Base-by-base conservation (phyloP, 2,888 invertebrate genomes). In the Ichneumoninae sp. region DNA sequence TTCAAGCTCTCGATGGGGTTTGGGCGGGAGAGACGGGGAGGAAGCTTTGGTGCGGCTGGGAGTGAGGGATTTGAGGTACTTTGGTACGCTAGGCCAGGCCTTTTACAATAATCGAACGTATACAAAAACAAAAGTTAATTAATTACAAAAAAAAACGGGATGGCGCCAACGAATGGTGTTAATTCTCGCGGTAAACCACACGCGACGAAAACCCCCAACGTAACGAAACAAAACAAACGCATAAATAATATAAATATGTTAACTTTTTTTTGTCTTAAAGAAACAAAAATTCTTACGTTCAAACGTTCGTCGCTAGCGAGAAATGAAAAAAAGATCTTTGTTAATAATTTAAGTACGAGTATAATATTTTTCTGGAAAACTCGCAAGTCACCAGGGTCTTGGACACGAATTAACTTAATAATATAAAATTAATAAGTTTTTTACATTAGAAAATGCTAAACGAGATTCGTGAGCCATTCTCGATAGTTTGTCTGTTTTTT, bases 31-130 rank as follows among this genome's bases (percentile, higher is more conserved):
- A 81, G 69, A 82, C 72, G 86, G 80, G 82, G 26, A 52, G 74
- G 77, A 84, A 83, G 72, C 85, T 84, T 84, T 79, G 80, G 80
- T 69, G 81, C 74, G 78, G 10, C 22, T 10, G 57, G 57, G 57
- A 26, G 13, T 22, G 10, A 72, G 68, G 79, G 33, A 79, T 69
- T 83, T 82, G 85, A 89, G 91, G 92, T 92, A 90, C 91, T 93
- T 93, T 92, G 93, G 92, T 93, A 93, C 93, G 93, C 93, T 93
- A 93, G 93, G 91, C 93, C 93, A 90, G 93, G 92, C 93, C 92
- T 91, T 87, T 83, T 84, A 83, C 78, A 80, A 85, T 68, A 76
- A 85, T 83, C 80, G 74, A 85, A 83, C 86, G 83, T 76, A 83
- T 65, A 77, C 72, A 76, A 71, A 80, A 70, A 71, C 75, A 83